Evolutionary conservation across 1,140 invertebrate genomes (phyloP), one percentile per base, ranked within the genome.

Genomic region (Macrosteles quadrilineatus): DNA sequence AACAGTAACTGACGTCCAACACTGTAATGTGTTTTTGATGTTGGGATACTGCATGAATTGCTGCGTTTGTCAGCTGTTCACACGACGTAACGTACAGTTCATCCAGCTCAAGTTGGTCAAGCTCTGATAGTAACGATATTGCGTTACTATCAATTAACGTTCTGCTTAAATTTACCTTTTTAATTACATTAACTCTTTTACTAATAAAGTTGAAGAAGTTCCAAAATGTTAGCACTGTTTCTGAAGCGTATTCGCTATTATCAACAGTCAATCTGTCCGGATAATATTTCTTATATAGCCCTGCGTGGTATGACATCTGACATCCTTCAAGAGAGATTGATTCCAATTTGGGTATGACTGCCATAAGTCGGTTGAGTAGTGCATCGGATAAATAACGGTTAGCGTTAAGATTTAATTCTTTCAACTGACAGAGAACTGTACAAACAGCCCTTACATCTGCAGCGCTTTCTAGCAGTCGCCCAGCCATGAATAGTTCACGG

Each of bases 321-420:
- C 87, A 88, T 17, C 83, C 85, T 12, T 86, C 86, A 64, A 91
- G 80, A 75, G 85, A 84, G 0, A 92, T 77, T 27, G 84, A 80
- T 70, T 87, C 81, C 11, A 91, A 73, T 66, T 82, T 82, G 27
- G 85, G 83, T 73, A 86, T 85, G 11, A 87, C 80, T n/a, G 83
- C 80, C 1, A 87, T 81, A 74, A 91, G 82, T 73, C 88, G 83
- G 74, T 87, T 85, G 31, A 91, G 87, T 23, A 90, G 79, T 36
- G 85, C 85, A 83, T 92, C 90, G 0, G 89, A 89, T 0, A 91
- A 77, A 77, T 90, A 90, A 67, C 88, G 83, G 76, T 91, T 89
- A 40, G 85, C 84, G 12, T 84, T 83, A 68, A 92, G 76, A 70
- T 84, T 87, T 29, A 92, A 77, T 55, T 81, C 79, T 71, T 79